These are phyloP conservation scores for Drosophila longiperda DNA, from an alignment of 2,888 invertebrate species.

Conservation along the genomic window DNA sequence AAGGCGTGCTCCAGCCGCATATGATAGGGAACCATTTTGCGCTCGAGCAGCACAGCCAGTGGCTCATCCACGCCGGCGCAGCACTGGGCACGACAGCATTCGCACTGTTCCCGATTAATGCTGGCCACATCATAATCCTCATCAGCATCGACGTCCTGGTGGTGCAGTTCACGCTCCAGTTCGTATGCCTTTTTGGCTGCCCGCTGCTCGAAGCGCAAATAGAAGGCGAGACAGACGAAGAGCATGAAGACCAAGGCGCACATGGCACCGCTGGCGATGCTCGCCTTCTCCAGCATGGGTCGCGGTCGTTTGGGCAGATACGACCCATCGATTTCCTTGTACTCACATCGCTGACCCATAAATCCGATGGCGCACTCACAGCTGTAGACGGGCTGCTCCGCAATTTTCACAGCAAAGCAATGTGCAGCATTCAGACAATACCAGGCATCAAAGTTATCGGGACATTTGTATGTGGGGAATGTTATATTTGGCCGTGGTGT, in stretches of 20 bases:
- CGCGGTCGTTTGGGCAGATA: slow-evolving; percentile 91
- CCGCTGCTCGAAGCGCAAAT: slow-evolving; percentile 86
- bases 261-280: slow-evolving; percentile 92
- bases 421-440: slow-evolving; percentile 98
- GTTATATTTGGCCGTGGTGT: slow-evolving; percentile 96
- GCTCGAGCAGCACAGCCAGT: slow-evolving; percentile 34
- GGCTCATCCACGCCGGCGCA: slow-evolving; percentile 61
- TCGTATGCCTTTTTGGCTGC: slow-evolving; percentile 72
- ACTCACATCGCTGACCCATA: slow-evolving; percentile 98
- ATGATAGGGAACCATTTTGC: slow-evolving; percentile 61
- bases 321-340: slow-evolving; percentile 97
- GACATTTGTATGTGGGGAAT: slow-evolving; percentile 97
- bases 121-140: slow-evolving; percentile 18
- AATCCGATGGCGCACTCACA: slow-evolving; percentile 98
- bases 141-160: slow-evolving; percentile 26
- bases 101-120: slow-evolving; percentile 54
- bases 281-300: slow-evolving; percentile 92
- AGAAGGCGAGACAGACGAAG: slow-evolving; percentile 87
- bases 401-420: slow-evolving; percentile 97
- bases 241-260: slow-evolving; percentile 87
- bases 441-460: slow-evolving; percentile 96
- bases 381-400: slow-evolving; percentile 96
- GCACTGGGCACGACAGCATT: slow-evolving; percentile 64
- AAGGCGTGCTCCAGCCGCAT: slow-evolving; percentile 75
- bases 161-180: slow-evolving; percentile 57